These are phyloP conservation scores for Euphydryas editha DNA, from an alignment of 2,888 invertebrate genomes.

Conservation along the genomic window DNA sequence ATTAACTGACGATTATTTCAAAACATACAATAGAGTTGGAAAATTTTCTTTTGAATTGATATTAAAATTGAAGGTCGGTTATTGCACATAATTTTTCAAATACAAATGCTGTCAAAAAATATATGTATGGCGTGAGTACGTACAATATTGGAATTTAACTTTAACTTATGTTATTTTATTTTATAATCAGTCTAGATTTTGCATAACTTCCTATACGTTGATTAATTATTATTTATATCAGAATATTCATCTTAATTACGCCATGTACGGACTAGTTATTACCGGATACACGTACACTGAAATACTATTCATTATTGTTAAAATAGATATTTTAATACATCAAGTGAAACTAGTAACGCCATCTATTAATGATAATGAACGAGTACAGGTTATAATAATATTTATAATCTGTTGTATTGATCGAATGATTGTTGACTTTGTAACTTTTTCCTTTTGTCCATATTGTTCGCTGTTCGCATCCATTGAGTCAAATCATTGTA, in stretches of 20 bases:
- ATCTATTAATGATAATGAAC: no score
- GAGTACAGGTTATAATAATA: no score
- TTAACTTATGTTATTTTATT: slow-evolving; percentile 2
- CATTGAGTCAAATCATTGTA: no score
- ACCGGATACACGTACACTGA: no score
- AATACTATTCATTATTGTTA: no score
- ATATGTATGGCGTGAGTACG: slow-evolving; percentile 23
- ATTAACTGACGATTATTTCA: not conserved
- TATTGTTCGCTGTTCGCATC: no score
- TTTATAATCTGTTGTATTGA: no score
- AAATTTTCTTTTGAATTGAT: slow-evolving; percentile 5
- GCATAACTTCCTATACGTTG: not conserved
- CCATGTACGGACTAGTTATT: no score
- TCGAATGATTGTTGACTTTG: no score
- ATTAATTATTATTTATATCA: not conserved
- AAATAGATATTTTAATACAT: no score
- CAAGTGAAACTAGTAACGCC: no score
- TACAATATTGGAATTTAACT: slow-evolving; percentile 10
- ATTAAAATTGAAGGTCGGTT: slow-evolving; percentile 3
- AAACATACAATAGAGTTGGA: not conserved
- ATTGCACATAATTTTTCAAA: not conserved
- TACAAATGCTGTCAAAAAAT: slow-evolving; percentile 29
- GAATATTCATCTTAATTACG: not conserved
- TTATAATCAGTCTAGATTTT: slow-evolving; percentile 25
- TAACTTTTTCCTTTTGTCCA: no score